These are phyloP conservation scores for Brachyistius frenatus DNA, from an alignment of 2,113 vertebrate species.

Conservation along the genomic window DNA sequence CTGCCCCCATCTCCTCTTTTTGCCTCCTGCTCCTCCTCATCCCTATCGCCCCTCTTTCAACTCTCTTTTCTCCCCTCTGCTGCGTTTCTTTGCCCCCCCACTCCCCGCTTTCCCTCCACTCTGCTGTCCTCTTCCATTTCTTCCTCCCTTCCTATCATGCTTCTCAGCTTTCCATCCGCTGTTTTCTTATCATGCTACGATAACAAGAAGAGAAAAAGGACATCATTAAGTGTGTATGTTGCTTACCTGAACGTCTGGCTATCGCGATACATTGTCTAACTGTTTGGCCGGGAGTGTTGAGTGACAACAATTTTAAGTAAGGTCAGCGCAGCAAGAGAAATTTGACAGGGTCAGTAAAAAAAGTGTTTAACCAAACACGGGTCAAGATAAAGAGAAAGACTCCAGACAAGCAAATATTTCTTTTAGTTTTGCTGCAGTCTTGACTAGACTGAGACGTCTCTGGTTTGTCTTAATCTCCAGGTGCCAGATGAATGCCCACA, in stretches of 20 bases:
- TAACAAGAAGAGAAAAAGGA: constrained; percentile 67
- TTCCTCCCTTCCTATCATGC: constrained; percentile 54
- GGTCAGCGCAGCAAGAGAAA: constrained; percentile 30
- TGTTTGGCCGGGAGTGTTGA: constrained; percentile 33
- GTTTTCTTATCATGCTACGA: constrained; percentile 70
- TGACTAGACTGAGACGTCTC: constrained; percentile 16
- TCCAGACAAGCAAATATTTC: constrained; percentile 34
- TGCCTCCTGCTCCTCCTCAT: constrained; percentile 67
- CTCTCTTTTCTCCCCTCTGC: constrained; percentile 35
- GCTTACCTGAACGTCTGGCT: constrained; percentile 54
- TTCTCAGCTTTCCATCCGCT: constrained; percentile 56
- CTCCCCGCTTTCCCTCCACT: not conserved
- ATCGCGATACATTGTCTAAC: constrained; percentile 51
- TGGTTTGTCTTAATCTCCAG: constrained; percentile 28
- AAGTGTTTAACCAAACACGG: constrained; percentile 16
- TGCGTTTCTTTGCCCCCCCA: constrained; percentile 37
- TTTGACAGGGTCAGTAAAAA: not conserved
- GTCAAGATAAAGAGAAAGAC: not conserved
- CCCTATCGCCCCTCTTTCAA: constrained; percentile 70
- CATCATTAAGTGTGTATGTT: constrained; percentile 55
- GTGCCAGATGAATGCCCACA: constrained; percentile 6
- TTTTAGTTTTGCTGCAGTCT: constrained; percentile 16
- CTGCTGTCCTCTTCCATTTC: not conserved
- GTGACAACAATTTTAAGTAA: constrained; percentile 32
- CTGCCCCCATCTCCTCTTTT: constrained; percentile 42